Percentiles rank a stretch among this genome's conserved stretches.
These are phyloP conservation scores for Phrynocephalus versicolor DNA, from an alignment of 2,113 vertebrate genomes.

Conservation along the genomic window DNA sequence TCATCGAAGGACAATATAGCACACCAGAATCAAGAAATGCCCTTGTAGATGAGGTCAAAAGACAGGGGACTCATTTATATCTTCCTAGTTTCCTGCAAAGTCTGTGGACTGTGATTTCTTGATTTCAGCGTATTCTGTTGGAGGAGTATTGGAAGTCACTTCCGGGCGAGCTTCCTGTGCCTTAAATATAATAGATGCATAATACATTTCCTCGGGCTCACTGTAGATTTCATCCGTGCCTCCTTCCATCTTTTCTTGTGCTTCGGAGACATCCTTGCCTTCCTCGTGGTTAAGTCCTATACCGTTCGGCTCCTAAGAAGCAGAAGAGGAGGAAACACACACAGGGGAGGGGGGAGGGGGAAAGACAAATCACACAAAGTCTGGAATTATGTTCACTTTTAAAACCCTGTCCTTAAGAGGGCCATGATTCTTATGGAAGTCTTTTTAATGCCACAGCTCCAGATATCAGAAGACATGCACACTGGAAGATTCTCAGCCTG, in stretches of 20 bases:
- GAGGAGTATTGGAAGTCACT: neutral
- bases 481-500: too few species aligned
- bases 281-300: too few species aligned
- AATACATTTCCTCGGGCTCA: neutral
- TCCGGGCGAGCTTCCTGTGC: neutral
- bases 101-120: neutral
- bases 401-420: too few species aligned
- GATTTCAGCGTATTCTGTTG: conserved; percentile 17
- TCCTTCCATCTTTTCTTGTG: neutral
- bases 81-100: too few species aligned
- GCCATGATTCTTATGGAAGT: neutral
- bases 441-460: too few species aligned
- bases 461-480: too few species aligned
- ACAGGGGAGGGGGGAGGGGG: too few species aligned
- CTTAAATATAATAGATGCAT: neutral
- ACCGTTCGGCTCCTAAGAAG: neutral
- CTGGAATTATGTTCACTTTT: neutral
- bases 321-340: neutral
- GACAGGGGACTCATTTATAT: neutral
- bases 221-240: too few species aligned
- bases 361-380: neutral
- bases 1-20: neutral
- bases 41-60: neutral
- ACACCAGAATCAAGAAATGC: neutral
- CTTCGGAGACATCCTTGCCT: neutral